A percentile compares a stretch with the other conserved stretches of the same genome.
Conservation (phyloP, 2,797 vertebrate species). For the Paratrypauchen microcephalus region DNA sequence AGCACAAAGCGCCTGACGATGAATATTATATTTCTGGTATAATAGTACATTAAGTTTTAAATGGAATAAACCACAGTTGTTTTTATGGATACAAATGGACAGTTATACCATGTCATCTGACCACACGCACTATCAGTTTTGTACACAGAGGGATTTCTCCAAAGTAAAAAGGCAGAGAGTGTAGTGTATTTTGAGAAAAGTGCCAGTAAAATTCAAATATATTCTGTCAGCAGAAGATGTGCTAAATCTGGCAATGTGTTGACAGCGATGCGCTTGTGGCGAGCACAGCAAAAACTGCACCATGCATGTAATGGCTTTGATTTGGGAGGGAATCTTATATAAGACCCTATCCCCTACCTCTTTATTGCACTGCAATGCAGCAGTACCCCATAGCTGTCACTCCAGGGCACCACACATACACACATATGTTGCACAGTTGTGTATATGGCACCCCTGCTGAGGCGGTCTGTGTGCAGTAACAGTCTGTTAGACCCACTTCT, state of each 20-base stretch:
- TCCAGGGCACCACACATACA: constrained; percentile 16
- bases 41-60: no score
- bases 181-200: not conserved
- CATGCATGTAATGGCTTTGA: constrained; percentile 51
- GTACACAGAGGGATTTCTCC: not conserved
- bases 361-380: constrained; percentile 71
- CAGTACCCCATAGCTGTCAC: constrained; percentile 58
- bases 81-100: not conserved
- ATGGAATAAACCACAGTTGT: not conserved
- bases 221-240: constrained; percentile 14
- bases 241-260: constrained; percentile 15
- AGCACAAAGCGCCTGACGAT: no score
- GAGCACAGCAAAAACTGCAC: constrained; percentile 4
- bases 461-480: constrained; percentile 2
- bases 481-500: constrained; percentile 23
- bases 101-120: no score
- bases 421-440: not conserved
- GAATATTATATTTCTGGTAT: not conserved
- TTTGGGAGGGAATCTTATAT: constrained; percentile 68
- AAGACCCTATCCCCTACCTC: constrained; percentile 60
- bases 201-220: not conserved
- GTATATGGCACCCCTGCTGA: constrained; percentile 13
- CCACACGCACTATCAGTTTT: not conserved
- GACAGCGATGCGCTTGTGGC: constrained; percentile 17
- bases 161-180: not conserved